These are phyloP conservation scores for Tenthredo notha DNA, from an alignment of 2,888 invertebrate genomes.

Conservation along the genomic window DNA sequence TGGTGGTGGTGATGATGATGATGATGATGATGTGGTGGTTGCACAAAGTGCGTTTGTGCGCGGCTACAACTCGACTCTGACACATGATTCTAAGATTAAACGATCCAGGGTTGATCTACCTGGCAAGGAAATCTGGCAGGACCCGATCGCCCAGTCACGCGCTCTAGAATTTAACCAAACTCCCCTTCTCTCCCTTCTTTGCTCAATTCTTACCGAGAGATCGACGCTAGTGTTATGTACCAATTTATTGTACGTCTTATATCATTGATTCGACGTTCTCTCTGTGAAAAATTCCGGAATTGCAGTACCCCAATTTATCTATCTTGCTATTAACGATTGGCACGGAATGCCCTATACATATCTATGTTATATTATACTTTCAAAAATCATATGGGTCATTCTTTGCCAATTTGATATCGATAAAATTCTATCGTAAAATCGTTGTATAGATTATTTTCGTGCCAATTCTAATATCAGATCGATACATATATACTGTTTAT, in stretches of 20 bases:
- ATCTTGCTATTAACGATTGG: neutral
- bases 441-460: neutral
- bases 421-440: too few species aligned
- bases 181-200: neutral
- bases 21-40: neutral
- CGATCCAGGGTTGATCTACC: conserved; percentile 63
- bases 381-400: neutral
- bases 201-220: conserved; percentile 39
- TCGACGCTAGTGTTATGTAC: neutral
- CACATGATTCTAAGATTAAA: conserved; percentile 67
- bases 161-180: conserved; percentile 31
- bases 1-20: neutral
- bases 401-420: neutral
- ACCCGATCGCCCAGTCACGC: conserved; percentile 12
- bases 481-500: neutral
- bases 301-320: neutral
- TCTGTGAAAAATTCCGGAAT: neutral
- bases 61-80: neutral
- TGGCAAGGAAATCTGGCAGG: conserved; percentile 58
- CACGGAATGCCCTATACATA: neutral
- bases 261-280: conserved; percentile 25
- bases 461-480: neutral
- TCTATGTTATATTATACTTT: neutral
- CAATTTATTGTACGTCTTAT: neutral
- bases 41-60: neutral